These are phyloP conservation scores for Whitmania pigra DNA, from an alignment of 1,140 invertebrate genomes.

Conservation along the genomic window DNA sequence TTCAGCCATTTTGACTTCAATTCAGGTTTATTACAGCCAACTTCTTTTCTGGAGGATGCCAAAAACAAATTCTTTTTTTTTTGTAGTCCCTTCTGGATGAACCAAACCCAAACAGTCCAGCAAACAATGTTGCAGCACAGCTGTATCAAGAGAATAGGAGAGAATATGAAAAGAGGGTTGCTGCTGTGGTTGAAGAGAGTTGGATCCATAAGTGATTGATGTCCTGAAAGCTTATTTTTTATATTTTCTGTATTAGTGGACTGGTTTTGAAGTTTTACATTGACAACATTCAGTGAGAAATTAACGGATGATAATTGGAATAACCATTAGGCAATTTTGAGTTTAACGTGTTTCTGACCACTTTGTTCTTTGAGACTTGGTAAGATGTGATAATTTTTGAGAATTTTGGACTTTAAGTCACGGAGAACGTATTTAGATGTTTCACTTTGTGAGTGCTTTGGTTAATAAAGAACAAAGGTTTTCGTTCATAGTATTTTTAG, in stretches of 20 bases:
- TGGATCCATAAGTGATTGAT: conserved; percentile 31
- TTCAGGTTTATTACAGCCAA: conserved; percentile 44
- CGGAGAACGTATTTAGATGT: no score
- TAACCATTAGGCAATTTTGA: no score
- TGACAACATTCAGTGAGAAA: no score
- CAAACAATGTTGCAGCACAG: conserved; percentile 42
- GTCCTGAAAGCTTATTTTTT: neutral
- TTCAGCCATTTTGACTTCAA: conserved; percentile 87
- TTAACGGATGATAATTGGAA: no score
- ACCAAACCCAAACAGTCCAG: conserved; percentile 44
- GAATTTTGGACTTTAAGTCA: no score
- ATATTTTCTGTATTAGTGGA: neutral
- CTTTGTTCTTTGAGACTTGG: no score
- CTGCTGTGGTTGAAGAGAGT: conserved; percentile 41
- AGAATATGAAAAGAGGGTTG: conserved; percentile 43
- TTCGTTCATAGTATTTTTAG: no score
- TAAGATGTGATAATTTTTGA: no score
- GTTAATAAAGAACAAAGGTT: no score
- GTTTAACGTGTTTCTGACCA: no score
- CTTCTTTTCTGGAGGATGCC: neutral
- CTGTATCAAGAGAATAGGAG: conserved; percentile 42
- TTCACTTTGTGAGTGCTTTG: no score
- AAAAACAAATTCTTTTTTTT: neutral
- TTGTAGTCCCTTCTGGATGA: conserved; percentile 44
- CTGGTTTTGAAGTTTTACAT: no score